A percentile compares a stretch with the other conserved stretches of the same genome.
phyloP scores from a whole-genome alignment of 2,888 invertebrate species.

The Heliconius aoede region DNA sequence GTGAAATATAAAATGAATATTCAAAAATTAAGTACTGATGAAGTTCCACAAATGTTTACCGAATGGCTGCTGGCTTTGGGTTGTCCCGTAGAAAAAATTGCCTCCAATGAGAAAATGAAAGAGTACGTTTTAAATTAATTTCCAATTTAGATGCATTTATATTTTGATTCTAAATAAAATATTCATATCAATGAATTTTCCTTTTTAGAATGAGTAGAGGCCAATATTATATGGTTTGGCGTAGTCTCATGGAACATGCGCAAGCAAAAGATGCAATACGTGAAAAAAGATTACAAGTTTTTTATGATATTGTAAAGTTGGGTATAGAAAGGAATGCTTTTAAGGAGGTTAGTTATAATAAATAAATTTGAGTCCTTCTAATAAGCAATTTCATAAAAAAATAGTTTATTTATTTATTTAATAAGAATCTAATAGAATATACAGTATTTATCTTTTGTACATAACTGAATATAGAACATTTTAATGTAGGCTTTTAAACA shows the following conservation, averaged over 20 bases:
- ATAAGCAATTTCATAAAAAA: background rate
- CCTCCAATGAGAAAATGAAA: conserved; percentile 66
- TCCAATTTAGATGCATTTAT: background rate
- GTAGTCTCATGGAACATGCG: conserved; percentile 74
- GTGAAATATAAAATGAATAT: conserved; percentile 55
- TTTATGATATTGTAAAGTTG: conserved; percentile 64
- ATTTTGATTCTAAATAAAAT: background rate
- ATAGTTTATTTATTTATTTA: too few species aligned
- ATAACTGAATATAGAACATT: too few species aligned
- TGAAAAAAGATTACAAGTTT: conserved; percentile 69
- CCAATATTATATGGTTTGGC: conserved; percentile 76
- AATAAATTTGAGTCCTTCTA: background rate
- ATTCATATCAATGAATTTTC: background rate
- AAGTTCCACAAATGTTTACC: conserved; percentile 69
- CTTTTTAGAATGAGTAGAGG: conserved; percentile 71
- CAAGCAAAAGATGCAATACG: conserved; percentile 62
- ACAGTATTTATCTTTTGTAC: too few species aligned
- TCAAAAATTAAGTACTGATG: conserved; percentile 65
- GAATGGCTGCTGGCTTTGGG: conserved; percentile 77
- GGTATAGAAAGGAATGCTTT: conserved; percentile 63
- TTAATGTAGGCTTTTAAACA: too few species aligned
- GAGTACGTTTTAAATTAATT: conserved; percentile 58
- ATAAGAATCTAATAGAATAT: too few species aligned
- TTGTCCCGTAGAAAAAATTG: conserved; percentile 72
- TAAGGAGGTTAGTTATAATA: conserved; percentile 57